phyloP scores from a whole-genome alignment of 2,888 invertebrate genomes.

The Tetheella fluctuosa region DNA sequence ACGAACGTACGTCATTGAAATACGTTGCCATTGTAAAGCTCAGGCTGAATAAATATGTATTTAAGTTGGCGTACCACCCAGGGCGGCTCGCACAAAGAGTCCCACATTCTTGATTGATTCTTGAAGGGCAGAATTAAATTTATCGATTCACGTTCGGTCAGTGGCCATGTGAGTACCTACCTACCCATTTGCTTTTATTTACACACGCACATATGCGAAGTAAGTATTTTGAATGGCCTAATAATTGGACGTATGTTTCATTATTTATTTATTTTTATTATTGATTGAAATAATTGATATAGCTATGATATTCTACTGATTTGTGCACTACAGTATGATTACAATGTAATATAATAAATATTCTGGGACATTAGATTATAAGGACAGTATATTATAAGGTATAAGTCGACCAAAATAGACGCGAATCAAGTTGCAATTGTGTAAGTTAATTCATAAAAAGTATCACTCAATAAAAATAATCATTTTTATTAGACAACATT shows the following conservation, averaged over 20 bases:
- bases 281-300: neutral
- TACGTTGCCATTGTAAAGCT: constrained; percentile 76
- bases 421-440: too few species aligned
- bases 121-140: constrained; percentile 68
- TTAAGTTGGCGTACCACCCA: constrained; percentile 77
- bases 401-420: too few species aligned
- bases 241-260: constrained; percentile 29
- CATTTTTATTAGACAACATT: too few species aligned
- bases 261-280: neutral
- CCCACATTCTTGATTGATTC: constrained; percentile 71
- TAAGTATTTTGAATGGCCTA: constrained; percentile 31
- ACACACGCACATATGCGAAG: constrained; percentile 6
- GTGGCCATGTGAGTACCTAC: constrained; percentile 26
- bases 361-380: too few species aligned
- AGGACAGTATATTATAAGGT: too few species aligned
- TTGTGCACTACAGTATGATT: neutral
- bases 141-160: constrained; percentile 37
- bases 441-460: too few species aligned
- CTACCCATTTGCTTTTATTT: constrained; percentile 33
- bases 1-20: constrained; percentile 66
- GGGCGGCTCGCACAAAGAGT: constrained; percentile 65
- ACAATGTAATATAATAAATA: too few species aligned
- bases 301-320: neutral
- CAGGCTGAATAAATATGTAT: constrained; percentile 76
- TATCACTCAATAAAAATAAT: too few species aligned